Evolutionary conservation across 2,113 vertebrate genomes (phyloP), one percentile per base, ranked within the genome.

Genomic region (Pelusios castaneus): DNA sequence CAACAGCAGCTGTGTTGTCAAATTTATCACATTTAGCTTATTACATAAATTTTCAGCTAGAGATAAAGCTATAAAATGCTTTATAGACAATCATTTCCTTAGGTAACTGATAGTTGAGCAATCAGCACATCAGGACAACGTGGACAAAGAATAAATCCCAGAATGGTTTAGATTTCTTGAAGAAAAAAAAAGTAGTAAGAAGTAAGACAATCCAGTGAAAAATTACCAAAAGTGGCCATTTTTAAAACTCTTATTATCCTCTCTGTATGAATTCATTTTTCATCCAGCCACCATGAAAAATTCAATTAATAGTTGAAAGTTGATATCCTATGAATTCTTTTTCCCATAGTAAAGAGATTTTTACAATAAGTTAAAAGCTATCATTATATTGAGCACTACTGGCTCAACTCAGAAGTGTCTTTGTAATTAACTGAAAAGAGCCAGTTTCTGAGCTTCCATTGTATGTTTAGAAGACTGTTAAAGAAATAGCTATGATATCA

Each of bases 381-480:
- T 67, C 63, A 31, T 60, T 60, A 60, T 29, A 60, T 27, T 60
- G 29, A 60, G 29, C 58, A 29, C 29, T 60, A 31, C 13, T 21
- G 34, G 19, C 31, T n/a, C 60, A 67, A 67, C 63, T 38, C 47
- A 8, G 47, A 47, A 47, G 47, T 47, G 63, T 8, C 60, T 34
- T 63, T 34, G 31, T 67, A 67, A 38, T 67, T 81, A 93, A 89
- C 31, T 86, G 34, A 82, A 91, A 94, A 55, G 5, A 91, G 8
- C 9, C 82, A 67, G 25, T 70, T 93, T 91, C 63, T 29, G 82
- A 83, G 91, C 80, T 96, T 92, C 70, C 87, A 34, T 38, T 79
- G 52, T 1, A 1, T 3, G 82, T 83, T 90, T 91, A 90, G 38
- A 80, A 43, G 31, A 87, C 19, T 24, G 84, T 88, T 75, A 79